These are phyloP conservation scores for Notiomystis cincta DNA, from an alignment of 2,113 vertebrate species.

Conservation along the genomic window DNA sequence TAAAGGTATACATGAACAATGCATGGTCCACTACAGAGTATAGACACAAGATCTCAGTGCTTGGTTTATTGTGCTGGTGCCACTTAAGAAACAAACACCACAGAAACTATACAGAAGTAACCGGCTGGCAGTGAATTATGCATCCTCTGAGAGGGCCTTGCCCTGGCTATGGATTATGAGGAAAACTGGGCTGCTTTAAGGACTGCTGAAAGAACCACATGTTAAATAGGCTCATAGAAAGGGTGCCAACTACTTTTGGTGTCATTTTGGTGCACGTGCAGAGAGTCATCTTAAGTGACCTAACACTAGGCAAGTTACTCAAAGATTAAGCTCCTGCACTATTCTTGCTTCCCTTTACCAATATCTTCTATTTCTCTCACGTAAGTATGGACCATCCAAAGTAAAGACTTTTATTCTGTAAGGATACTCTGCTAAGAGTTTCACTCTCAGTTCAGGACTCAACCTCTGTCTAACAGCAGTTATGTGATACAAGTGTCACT, in stretches of 20 bases:
- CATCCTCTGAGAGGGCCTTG: background rate
- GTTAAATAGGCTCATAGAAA: background rate
- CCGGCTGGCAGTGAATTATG: background rate
- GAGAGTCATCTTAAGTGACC: background rate
- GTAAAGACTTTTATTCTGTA: background rate
- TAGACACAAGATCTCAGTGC: background rate
- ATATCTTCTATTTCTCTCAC: background rate
- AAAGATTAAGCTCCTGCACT: background rate
- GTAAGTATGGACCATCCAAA: background rate
- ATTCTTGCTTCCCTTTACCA: background rate
- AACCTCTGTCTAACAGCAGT: background rate
- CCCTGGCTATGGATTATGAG: background rate
- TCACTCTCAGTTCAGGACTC: background rate
- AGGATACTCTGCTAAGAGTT: background rate
- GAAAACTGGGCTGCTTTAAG: background rate
- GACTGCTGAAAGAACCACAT: background rate
- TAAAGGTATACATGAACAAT: background rate
- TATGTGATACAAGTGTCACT: background rate
- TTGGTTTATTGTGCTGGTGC: slow-evolving; percentile 8
- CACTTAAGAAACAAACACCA: background rate
- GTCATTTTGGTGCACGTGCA: background rate
- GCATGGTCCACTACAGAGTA: background rate
- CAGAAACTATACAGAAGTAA: background rate
- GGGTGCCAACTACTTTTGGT: background rate
- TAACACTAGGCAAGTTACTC: background rate